Conservation (phyloP, 2,888 invertebrate genomes). For the Diachrysia chrysitis region DNA sequence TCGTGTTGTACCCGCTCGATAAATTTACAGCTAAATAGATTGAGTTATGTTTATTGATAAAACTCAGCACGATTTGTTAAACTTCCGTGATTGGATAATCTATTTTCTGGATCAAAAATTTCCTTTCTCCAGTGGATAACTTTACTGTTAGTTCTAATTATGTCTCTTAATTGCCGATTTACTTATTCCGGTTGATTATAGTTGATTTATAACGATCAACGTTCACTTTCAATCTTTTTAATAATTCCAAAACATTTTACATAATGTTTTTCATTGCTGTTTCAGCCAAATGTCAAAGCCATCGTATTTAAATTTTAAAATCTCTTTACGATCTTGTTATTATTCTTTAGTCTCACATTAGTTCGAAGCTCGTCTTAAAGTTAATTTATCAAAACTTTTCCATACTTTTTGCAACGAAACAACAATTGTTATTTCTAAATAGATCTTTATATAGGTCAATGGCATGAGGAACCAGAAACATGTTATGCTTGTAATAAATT, state of each 20-base stretch:
- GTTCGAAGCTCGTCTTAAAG: neutral
- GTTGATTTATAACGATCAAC: neutral
- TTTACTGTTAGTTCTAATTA: conserved; percentile 61
- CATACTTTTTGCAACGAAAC: conserved; percentile 16
- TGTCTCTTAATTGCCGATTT: conserved; percentile 38
- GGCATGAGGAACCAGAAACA: conserved; percentile 71
- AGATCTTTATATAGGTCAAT: conserved; percentile 75
- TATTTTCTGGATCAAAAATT: conserved; percentile 63
- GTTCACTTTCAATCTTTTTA: neutral
- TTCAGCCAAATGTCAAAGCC: no score
- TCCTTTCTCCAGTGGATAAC: conserved; percentile 57
- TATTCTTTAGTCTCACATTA: no score
- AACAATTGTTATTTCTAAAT: conserved; percentile 57
- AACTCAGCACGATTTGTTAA: conserved; percentile 61
- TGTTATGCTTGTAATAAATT: conserved; percentile 68
- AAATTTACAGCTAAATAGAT: conserved; percentile 57
- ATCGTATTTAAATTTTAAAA: no score
- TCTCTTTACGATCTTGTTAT: no score
- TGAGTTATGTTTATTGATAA: conserved; percentile 67
- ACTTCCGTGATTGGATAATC: conserved; percentile 64
- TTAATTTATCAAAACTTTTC: neutral
- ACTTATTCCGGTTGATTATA: neutral
- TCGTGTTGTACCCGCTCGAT: conserved; percentile 46
- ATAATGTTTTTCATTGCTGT: no score
- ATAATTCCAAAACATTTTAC: no score